Base-by-base conservation (phyloP, 2,888 invertebrate species). In the Dryomyza anilis region DNA sequence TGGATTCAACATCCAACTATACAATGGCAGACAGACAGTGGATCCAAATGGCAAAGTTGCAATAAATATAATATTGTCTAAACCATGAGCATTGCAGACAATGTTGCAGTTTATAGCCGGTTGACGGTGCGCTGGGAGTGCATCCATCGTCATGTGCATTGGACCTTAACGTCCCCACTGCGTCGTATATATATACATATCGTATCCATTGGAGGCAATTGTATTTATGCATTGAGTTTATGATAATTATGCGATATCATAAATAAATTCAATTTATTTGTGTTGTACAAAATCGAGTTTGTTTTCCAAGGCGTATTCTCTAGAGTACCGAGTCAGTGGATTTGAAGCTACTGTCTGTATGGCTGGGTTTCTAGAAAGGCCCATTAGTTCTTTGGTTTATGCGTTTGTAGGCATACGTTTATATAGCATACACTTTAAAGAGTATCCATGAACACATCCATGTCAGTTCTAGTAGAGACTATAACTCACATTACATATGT, bases 211-310 rank as follows among this genome's bases (percentile, higher is more conserved):
- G n/a, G n/a, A n/a, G n/a, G 39, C 3, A 39, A n/a, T 39, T 6
- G 39, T 12, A 5, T n/a, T n/a, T n/a, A 39, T 39, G 39, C 39
- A n/a, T n/a, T 39, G 14, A 2, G 4, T n/a, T 14, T 12, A 39
- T 39, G n/a, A 39, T 19, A 21, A 61, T 52, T 53, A 43, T 43
- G 29, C 61, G 61, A 61, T 53, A 52, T 39, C 53, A 61, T 53
- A 61, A 52, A 61, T 61, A 61, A 53, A 61, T 60, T 23, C 53
- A 61, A 61, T 61, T 61, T 61, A 61, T 61, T 53, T 39, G 52
- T 39, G 39, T 2, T n/a, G 3, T 12, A 8, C 33, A 12, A 33
- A 33, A 12, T 33, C 33, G 39, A 7, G 39, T 6, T n/a, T 39
- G 39, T 2, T 39, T 39, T 39, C 39, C 39, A 33, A 7, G 33